Conservation (phyloP, 2,113 vertebrate genomes). For the Tragelaphus buxtoni region DNA sequence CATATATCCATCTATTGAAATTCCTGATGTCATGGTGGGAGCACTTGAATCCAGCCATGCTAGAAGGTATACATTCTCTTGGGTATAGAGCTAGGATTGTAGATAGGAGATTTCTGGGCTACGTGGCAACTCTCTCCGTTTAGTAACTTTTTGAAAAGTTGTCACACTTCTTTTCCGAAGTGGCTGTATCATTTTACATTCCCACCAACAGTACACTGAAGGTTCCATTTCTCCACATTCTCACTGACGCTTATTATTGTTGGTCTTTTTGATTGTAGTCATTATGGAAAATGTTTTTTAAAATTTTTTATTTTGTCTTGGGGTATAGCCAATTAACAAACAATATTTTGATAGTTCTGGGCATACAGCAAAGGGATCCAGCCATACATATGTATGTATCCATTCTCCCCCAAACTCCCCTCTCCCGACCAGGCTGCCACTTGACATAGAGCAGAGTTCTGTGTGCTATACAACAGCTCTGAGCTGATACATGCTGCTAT, state of each 20-base stretch:
- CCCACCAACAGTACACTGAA: not conserved
- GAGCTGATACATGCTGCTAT: not conserved
- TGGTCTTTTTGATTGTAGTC: not conserved
- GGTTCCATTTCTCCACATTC: not conserved
- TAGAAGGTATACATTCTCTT: not conserved
- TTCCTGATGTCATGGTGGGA: not conserved
- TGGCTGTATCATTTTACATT: not conserved
- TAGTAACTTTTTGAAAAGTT: not conserved
- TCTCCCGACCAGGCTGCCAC: not conserved
- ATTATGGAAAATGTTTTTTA: not conserved
- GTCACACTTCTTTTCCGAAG: not conserved
- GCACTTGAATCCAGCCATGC: not conserved
- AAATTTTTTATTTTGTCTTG: not conserved
- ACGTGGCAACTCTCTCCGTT: not conserved
- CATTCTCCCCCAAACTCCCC: not conserved
- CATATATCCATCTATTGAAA: not conserved
- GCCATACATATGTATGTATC: not conserved
- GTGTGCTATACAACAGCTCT: not conserved
- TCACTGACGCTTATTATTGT: not conserved
- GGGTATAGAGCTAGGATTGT: not conserved
- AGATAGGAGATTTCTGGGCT: not conserved
- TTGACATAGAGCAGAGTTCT: not conserved
- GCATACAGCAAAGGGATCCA: not conserved
- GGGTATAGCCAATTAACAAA: not conserved
- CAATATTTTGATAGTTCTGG: not conserved